phyloP scores from a whole-genome alignment of 2,888 invertebrate genomes.

The Nemotelus nigrinus region DNA sequence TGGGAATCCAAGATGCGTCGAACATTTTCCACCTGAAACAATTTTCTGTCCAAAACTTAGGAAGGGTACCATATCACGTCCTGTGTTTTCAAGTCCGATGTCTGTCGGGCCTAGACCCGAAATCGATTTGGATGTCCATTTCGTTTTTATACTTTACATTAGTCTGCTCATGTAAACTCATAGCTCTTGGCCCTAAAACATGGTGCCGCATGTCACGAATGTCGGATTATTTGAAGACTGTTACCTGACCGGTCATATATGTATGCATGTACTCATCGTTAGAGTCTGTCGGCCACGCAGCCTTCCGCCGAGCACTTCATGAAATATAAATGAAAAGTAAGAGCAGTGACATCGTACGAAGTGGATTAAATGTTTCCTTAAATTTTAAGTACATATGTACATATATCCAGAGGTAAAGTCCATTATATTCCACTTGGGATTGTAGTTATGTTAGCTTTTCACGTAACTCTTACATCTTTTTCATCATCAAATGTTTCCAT shows the following conservation, averaged over 20 bases:
- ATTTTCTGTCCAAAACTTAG: not conserved
- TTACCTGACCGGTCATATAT: conserved; percentile 14
- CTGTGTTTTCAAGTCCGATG: conserved; percentile 9
- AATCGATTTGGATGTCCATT: conserved; percentile 35
- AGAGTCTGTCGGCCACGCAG: not conserved
- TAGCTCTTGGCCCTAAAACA: not conserved
- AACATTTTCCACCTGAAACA: conserved; percentile 27
- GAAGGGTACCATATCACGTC: conserved; percentile 31
- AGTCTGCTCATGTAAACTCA: conserved; percentile 25
- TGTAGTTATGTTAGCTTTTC: conserved; percentile 1
- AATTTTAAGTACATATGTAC: conserved; percentile 36
- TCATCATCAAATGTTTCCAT: not conserved
- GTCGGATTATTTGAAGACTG: not conserved
- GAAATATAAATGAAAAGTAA: conserved; percentile 42
- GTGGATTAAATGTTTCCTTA: conserved; percentile 42
- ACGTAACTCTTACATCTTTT: too few relatives aligned
- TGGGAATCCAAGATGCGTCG: conserved; percentile 29
- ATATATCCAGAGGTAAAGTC: conserved; percentile 2
- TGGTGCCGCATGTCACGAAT: not conserved
- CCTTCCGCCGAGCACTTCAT: conserved; percentile 25
- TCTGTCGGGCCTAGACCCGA: conserved; percentile 13
- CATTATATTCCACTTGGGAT: conserved; percentile 31
- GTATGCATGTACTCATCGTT: not conserved
- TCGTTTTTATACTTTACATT: conserved; percentile 41
- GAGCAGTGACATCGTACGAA: conserved; percentile 36